These are phyloP conservation scores for Xenops minutus DNA, from an alignment of 2,797 vertebrate species.

Conservation along the genomic window DNA sequence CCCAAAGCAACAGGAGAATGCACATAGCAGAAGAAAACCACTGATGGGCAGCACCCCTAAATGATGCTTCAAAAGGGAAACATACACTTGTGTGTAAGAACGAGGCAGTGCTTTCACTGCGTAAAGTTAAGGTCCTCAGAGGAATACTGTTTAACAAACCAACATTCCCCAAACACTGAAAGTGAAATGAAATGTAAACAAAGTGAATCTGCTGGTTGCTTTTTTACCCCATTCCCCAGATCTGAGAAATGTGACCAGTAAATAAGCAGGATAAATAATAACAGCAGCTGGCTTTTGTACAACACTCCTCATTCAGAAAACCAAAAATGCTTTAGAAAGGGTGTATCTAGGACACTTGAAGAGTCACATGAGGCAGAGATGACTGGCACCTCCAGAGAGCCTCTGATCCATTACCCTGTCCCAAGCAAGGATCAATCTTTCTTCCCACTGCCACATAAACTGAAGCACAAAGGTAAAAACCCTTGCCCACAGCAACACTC, in stretches of 20 bases:
- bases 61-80: background rate
- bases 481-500: background rate
- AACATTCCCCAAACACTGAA: background rate
- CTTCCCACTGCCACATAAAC: background rate
- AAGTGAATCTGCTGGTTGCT: background rate
- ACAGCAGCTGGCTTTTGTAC: slow-evolving; percentile 39
- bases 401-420: background rate
- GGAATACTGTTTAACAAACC: background rate
- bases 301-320: background rate
- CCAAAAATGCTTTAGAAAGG: background rate
- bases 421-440: background rate
- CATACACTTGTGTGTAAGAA: background rate
- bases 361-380: background rate
- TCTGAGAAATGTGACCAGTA: slow-evolving; percentile 13
- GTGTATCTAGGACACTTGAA: background rate
- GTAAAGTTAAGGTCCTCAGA: background rate
- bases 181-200: background rate
- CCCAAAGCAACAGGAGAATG: background rate
- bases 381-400: background rate
- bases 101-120: background rate
- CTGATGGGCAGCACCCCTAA: background rate
- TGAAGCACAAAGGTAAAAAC: background rate
- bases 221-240: background rate
- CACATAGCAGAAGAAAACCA: background rate
- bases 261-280: slow-evolving; percentile 24